Evolutionary conservation across 2,888 invertebrate species (phyloP), one percentile per base, ranked within the genome.

Genomic region (Lagria hirta): DNA sequence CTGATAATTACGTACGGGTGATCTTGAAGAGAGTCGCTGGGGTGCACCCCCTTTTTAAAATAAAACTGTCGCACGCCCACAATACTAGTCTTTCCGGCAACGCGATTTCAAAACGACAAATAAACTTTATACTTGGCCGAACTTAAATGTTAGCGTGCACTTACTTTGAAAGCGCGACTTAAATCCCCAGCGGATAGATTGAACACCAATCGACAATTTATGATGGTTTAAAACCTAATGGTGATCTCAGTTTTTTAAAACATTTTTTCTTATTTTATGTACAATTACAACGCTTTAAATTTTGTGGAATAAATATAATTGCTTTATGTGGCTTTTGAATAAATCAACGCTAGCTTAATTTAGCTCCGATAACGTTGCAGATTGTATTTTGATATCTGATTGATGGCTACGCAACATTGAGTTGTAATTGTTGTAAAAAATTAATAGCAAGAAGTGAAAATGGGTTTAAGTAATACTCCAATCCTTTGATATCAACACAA

Each of bases 1-100:
- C 70, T 64, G 70, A 70, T 71, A 71, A 71, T 71, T 71, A 71
- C 69, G 69, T 68, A 65, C 70, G 70, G 69, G 69, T 69, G 70
- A 71, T 71, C 68, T 69, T 64, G 65, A 68, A 69, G 68, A 66
- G 68, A 67, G 51, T 58, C 58, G 51, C 48, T 61, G 59, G 65
- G 66, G 65, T 61, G 60, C 52, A 46, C 47, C 51, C 58, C 60
- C 60, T 52, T 61, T 65, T 66, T 58, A 61, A 66, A 68, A 68
- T 68, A 68, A 66, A 69, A 69, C 65, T 67, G 69, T 68, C 67
- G 64, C 66, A 64, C 68, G 69, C 65, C 69, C 68, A 64, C 65
- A 63, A 62, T 58, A 55, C 57, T 58, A 56, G 54, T 56, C 58
- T 60, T 61, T 66, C 63, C 64, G 64, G 58, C 49, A 47, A 43